Evolutionary conservation across 2,888 invertebrate genomes (phyloP).

Genomic region (Sisyra nigra): DNA sequence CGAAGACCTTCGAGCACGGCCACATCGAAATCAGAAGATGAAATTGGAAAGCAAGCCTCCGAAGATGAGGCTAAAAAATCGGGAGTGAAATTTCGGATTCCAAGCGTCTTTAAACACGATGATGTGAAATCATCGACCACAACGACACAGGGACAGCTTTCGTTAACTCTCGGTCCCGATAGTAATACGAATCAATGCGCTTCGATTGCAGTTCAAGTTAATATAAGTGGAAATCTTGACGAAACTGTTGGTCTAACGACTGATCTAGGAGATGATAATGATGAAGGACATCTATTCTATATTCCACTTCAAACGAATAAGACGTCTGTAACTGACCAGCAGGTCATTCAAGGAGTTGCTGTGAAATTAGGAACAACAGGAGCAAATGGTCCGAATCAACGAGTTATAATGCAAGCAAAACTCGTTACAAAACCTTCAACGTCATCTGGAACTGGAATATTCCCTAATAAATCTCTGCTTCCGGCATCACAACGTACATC

Average conservation of each 20-base stretch:
- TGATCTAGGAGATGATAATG: constrained; percentile 35
- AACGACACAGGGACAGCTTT: constrained; percentile 19
- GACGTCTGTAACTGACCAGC: constrained; percentile 3
- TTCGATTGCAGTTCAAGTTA: constrained; percentile 36
- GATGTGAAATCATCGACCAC: constrained; percentile 9
- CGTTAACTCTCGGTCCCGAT: constrained; percentile 25
- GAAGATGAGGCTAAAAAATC: constrained; percentile 18
- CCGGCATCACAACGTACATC: constrained; percentile 11
- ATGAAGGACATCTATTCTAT: constrained; percentile 39
- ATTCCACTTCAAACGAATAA: constrained; percentile 38
- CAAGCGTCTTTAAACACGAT: constrained; percentile 18
- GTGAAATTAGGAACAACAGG: constrained; percentile 48
- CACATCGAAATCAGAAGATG: constrained; percentile 29
- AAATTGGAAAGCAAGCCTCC: constrained; percentile 18
- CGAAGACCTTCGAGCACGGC: constrained; percentile 29
- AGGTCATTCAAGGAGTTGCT: constrained; percentile 40
- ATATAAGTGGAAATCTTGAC: constrained; percentile 26
- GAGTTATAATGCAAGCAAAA: constrained; percentile 45
- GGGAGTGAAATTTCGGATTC: constrained; percentile 20
- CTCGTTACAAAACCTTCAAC: constrained; percentile 39
- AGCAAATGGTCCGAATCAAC: constrained; percentile 41
- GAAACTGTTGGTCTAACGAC: constrained; percentile 19
- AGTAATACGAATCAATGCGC: constrained; percentile 28
- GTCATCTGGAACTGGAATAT: constrained; percentile 10
- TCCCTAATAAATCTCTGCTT: constrained; percentile 1